These are phyloP conservation scores for Reticulitermes speratus DNA, from an alignment of 1,140 invertebrate species.

Conservation along the genomic window DNA sequence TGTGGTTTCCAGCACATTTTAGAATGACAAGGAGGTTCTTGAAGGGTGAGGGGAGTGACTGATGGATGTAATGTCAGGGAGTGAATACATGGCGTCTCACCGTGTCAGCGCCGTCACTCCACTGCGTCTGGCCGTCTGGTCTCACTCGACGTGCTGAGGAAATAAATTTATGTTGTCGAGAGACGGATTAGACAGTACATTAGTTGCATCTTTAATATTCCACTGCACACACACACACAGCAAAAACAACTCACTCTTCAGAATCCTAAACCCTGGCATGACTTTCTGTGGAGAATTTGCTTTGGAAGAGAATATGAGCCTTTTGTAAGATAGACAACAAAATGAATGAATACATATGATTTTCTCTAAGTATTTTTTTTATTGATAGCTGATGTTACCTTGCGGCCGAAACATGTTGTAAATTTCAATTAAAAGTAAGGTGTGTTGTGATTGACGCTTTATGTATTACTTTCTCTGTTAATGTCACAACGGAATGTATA, in stretches of 20 bases:
- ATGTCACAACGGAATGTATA: too few species aligned
- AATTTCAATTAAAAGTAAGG: too few species aligned
- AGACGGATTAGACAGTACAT: neutral
- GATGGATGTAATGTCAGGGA: neutral
- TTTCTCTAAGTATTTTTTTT: too few species aligned
- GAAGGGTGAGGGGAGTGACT: neutral
- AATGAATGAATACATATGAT: too few species aligned
- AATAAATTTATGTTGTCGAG: neutral
- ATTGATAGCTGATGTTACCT: too few species aligned
- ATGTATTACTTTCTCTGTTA: too few species aligned
- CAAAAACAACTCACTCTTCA: neutral
- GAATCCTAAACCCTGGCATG: neutral
- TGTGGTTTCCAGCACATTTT: neutral
- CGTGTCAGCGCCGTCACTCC: neutral
- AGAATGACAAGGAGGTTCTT: neutral
- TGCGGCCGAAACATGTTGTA: too few species aligned
- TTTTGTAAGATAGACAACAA: too few species aligned
- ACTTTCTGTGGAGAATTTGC: too few species aligned
- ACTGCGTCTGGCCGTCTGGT: neutral
- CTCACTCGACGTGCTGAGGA: constrained; percentile 6
- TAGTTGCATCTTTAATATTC: constrained; percentile 3
- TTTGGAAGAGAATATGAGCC: too few species aligned
- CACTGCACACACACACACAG: neutral
- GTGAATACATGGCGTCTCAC: neutral
- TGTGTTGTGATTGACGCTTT: too few species aligned